Percentiles rank a stretch among this genome's conserved stretches.
Evolutionary conservation across 2,888 invertebrate species (phyloP).

Genomic region (Nemurella pictetii): DNA sequence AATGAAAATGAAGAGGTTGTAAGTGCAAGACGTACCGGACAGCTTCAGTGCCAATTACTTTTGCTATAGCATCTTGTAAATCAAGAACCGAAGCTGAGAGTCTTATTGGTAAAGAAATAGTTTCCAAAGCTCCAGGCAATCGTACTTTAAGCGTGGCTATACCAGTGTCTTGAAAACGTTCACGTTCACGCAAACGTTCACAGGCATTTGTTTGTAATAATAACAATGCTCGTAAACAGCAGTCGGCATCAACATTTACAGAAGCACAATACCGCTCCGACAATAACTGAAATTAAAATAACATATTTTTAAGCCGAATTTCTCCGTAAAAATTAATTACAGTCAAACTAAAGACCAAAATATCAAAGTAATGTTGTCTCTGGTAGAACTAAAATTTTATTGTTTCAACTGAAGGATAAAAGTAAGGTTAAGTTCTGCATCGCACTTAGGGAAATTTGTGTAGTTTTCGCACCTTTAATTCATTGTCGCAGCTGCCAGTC

Average conservation of each 20-base stretch:
- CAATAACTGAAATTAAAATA: conserved; percentile 60
- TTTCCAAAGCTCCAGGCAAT: conserved; percentile 57
- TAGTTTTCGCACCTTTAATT: conserved; percentile 55
- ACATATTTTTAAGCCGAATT: not conserved
- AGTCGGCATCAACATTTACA: conserved; percentile 57
- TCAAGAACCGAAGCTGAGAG: conserved; percentile 60
- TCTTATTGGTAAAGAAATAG: conserved; percentile 61
- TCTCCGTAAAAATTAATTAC: not conserved
- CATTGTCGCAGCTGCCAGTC: conserved; percentile 54
- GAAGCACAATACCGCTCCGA: conserved; percentile 60
- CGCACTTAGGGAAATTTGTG: not conserved
- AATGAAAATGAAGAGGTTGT: not conserved
- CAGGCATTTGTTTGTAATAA: conserved; percentile 71
- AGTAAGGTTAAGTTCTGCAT: conserved; percentile 13
- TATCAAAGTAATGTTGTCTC: conserved; percentile 26
- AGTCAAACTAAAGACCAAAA: not conserved
- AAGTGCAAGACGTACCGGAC: conserved; percentile 52
- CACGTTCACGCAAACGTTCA: conserved; percentile 70
- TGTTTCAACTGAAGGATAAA: too few species aligned
- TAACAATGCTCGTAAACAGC: conserved; percentile 60
- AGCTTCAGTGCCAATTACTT: conserved; percentile 52
- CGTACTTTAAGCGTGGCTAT: conserved; percentile 73
- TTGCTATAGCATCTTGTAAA: conserved; percentile 59
- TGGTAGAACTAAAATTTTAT: too few species aligned
- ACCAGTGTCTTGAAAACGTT: conserved; percentile 70